Conservation (phyloP, 92 coral and sea anemone genomes). For the Nematostella vectensis region DNA sequence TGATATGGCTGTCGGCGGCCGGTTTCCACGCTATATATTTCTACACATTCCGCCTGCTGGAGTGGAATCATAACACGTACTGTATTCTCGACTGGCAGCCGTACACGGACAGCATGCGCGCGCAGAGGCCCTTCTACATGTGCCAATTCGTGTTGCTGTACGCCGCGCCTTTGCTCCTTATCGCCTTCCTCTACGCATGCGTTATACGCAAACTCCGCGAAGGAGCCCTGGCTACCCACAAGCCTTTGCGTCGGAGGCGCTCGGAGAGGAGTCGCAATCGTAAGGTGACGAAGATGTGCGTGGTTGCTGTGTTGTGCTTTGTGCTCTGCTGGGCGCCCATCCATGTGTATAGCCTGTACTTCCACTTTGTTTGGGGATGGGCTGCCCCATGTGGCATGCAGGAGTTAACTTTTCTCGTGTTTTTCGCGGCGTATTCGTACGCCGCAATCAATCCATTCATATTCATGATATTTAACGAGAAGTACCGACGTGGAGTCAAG, state of each 20-base stretch:
- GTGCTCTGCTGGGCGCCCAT: constrained; percentile 31
- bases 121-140: constrained; percentile 23
- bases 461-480: constrained; percentile 19
- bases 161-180: constrained; percentile 9
- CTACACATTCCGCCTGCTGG: constrained; percentile 18
- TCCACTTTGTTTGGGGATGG: constrained; percentile 36
- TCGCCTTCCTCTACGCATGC: constrained; percentile 18
- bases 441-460: constrained; percentile 36
- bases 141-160: constrained; percentile 20
- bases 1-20: constrained; percentile 16
- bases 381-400: constrained; percentile 16
- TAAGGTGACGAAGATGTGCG: constrained; percentile 29
- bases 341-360: constrained; percentile 8
- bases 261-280: constrained; percentile 28
- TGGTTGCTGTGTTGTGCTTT: constrained; percentile 25
- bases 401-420: constrained; percentile 15
- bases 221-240: constrained; percentile 1
- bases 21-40: constrained; percentile 23
- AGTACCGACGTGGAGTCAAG: constrained; percentile 23
- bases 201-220: constrained; percentile 10
- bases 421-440: constrained; percentile 25
- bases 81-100: constrained; percentile 24
- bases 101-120: constrained; percentile 3
- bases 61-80: background rate
- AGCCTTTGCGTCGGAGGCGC: constrained; percentile 8